phyloP scores from a whole-genome alignment of 2,113 vertebrate species.

The Muntiacus reevesi region DNA sequence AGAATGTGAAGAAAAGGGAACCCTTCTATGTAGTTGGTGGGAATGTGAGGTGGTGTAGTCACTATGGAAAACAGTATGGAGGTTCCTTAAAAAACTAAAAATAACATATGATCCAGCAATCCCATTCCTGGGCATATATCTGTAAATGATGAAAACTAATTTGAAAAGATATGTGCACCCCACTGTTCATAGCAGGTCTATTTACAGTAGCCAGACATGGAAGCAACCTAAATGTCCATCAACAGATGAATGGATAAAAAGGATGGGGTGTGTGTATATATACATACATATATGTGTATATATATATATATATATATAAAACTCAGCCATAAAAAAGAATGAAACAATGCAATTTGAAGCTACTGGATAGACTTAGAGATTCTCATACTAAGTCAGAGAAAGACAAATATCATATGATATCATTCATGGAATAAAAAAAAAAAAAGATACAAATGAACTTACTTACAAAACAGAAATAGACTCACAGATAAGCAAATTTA shows the following conservation, averaged over 20 bases:
- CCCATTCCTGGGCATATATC: background rate
- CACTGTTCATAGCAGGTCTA: background rate
- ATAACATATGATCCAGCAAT: background rate
- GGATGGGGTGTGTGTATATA: no score
- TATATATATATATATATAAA: background rate
- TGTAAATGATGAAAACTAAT: background rate
- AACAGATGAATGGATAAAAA: background rate
- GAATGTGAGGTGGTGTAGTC: background rate
- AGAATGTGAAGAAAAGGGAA: background rate
- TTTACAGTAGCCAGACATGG: background rate
- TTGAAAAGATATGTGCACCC: background rate
- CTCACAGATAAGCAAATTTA: background rate
- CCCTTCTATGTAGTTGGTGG: background rate
- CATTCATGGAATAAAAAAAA: background rate
- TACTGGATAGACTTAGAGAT: background rate
- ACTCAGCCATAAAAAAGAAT: background rate
- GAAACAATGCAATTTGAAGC: background rate
- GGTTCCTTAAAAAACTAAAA: background rate
- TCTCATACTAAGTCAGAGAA: background rate
- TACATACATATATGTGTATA: no score
- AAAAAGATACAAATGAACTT: background rate
- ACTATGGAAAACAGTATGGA: background rate
- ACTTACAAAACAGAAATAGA: background rate
- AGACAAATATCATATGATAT: background rate
- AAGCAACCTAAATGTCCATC: background rate